Evolutionary conservation across 2,113 vertebrate species (phyloP).

Genomic region (Galemys pyrenaicus): DNA sequence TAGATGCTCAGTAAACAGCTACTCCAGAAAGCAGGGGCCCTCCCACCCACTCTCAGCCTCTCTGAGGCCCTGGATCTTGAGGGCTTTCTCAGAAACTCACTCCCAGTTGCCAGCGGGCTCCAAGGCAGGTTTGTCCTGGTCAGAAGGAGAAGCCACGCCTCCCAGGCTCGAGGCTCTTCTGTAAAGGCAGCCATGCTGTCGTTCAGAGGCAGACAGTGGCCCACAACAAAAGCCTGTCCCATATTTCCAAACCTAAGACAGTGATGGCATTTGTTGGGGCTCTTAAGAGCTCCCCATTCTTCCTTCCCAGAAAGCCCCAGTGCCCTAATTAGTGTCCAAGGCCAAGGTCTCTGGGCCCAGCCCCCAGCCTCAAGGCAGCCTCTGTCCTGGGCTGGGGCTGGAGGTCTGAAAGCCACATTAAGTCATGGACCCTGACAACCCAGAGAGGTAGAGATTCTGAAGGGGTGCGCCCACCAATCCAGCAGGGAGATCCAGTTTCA

Average conservation of each 20-base stretch:
- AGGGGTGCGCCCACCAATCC: background rate
- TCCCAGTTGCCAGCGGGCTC: background rate
- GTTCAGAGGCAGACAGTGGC: conserved; percentile 56
- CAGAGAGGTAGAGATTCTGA: background rate
- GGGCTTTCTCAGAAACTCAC: background rate
- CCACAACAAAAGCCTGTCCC: conserved; percentile 76
- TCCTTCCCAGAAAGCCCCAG: conserved; percentile 74
- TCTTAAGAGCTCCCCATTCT: too few species aligned
- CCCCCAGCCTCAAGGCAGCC: background rate
- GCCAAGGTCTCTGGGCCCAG: background rate
- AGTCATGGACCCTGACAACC: background rate
- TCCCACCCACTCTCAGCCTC: background rate
- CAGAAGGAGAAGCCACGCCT: background rate
- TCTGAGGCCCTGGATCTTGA: background rate
- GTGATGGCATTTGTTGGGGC: conserved; percentile 66
- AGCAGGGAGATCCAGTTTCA: background rate
- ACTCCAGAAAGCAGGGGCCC: background rate
- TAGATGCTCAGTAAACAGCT: background rate
- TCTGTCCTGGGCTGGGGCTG: background rate
- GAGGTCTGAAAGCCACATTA: accelerated
- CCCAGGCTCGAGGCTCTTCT: conserved; percentile 48
- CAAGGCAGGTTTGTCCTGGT: background rate
- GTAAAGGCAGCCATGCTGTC: conserved; percentile 48
- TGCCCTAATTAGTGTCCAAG: conserved; percentile 74
- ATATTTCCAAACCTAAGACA: conserved; percentile 62